A percentile compares a stretch with the other conserved stretches of the same genome.
These are phyloP conservation scores for Cyprinodon tularosa DNA, from an alignment of 2,113 vertebrate genomes.

Conservation along the genomic window DNA sequence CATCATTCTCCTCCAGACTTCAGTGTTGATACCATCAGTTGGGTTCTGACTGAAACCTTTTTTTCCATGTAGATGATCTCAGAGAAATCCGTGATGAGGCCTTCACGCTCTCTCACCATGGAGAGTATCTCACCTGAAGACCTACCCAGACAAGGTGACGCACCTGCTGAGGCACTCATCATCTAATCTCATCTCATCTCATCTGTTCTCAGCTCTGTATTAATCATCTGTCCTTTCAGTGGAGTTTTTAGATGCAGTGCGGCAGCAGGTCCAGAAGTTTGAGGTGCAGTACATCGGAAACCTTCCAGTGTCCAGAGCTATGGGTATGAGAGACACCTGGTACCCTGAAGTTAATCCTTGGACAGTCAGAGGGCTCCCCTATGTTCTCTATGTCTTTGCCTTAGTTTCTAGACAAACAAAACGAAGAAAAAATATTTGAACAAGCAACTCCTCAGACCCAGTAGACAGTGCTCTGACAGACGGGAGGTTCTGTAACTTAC, in stretches of 20 bases:
- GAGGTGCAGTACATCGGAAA: constrained; percentile 90
- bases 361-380: too few relatives aligned
- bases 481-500: not conserved
- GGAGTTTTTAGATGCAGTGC: constrained; percentile 86
- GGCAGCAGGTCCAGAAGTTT: constrained; percentile 88
- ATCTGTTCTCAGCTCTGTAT: constrained; percentile 7
- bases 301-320: constrained; percentile 88
- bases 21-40: too few relatives aligned
- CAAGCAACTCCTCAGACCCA: not conserved
- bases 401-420: not conserved
- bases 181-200: not conserved
- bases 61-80: constrained; percentile 71
- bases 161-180: not conserved
- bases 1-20: not conserved
- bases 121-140: constrained; percentile 85
- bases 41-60: too few relatives aligned
- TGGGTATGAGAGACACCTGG: constrained; percentile 80
- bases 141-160: constrained; percentile 87
- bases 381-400: not conserved
- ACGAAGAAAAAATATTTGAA: not conserved
- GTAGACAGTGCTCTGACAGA: not conserved
- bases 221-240: constrained; percentile 73
- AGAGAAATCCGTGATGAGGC: constrained; percentile 77
- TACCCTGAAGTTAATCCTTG: not conserved
- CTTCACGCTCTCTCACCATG: constrained; percentile 74